A percentile compares a stretch with the other conserved stretches of the same genome.
These are phyloP conservation scores for Arctocebus calabarensis DNA, from an alignment of 2,797 vertebrate species.

Conservation along the genomic window DNA sequence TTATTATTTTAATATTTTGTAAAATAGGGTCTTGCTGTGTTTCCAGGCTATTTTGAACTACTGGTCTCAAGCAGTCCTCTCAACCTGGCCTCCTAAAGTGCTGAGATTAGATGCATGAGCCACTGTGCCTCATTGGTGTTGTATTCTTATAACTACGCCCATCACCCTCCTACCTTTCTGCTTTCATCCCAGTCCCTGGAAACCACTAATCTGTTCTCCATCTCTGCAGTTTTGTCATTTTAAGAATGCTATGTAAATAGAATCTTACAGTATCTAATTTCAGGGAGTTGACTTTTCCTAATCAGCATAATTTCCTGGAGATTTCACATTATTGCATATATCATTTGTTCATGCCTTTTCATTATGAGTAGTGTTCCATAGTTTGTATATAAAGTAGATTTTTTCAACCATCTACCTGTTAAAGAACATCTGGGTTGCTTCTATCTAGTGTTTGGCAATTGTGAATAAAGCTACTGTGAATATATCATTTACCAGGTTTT, in stretches of 20 bases:
- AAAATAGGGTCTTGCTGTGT: not conserved
- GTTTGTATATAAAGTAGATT: not conserved
- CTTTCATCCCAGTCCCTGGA: not conserved
- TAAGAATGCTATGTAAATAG: not conserved
- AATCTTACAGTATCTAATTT: not conserved
- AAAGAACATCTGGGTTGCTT: not conserved
- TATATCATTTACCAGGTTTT: not conserved
- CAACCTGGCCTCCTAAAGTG: not conserved
- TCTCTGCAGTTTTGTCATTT: not conserved
- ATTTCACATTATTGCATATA: not conserved
- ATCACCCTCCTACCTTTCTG: too few relatives aligned
- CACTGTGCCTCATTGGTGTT: rapidly evolving
- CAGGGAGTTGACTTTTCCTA: not conserved
- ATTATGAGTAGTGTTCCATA: not conserved
- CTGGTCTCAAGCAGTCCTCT: not conserved
- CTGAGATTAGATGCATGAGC: not conserved
- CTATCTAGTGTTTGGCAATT: not conserved
- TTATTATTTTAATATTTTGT: not conserved
- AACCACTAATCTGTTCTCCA: not conserved
- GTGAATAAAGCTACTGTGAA: not conserved
- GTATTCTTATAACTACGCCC: too few relatives aligned
- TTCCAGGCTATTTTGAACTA: not conserved
- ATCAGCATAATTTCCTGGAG: not conserved
- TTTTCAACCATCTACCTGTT: not conserved
- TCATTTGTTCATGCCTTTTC: not conserved